Conservation (phyloP, 2,113 vertebrate genomes). For the Lontra canadensis region DNA sequence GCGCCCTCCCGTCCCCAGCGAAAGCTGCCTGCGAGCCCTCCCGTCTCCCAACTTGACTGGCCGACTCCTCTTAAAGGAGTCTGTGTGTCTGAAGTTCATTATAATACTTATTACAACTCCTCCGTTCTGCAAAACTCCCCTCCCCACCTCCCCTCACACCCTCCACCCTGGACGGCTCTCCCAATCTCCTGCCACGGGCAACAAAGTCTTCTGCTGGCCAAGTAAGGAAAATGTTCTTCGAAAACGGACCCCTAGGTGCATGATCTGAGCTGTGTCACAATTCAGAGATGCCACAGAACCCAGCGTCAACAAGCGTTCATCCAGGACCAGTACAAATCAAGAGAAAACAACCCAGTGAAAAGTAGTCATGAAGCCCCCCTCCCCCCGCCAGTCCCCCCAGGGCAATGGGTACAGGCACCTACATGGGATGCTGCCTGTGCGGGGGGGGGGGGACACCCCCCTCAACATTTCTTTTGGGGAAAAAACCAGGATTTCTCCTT, state of each 20-base stretch:
- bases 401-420: neutral
- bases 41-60: neutral
- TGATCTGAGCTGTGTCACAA: neutral
- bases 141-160: neutral
- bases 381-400: rapidly evolving
- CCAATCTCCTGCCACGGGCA: neutral
- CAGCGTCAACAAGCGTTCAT: neutral
- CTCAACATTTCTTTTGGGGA: neutral
- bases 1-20: neutral
- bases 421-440: neutral
- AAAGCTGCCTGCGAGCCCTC: neutral
- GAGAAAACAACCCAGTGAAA: neutral
- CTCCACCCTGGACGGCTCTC: neutral
- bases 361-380: neutral
- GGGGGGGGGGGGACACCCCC: neutral
- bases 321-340: neutral
- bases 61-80: neutral
- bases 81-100: neutral
- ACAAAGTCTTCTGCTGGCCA: neutral
- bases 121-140: rapidly evolving
- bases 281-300: neutral
- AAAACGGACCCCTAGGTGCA: neutral
- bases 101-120: too few species aligned
- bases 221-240: neutral
- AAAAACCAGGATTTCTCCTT: neutral